Base-by-base conservation (phyloP, 2,797 vertebrate species). In the Thaleichthys pacificus region DNA sequence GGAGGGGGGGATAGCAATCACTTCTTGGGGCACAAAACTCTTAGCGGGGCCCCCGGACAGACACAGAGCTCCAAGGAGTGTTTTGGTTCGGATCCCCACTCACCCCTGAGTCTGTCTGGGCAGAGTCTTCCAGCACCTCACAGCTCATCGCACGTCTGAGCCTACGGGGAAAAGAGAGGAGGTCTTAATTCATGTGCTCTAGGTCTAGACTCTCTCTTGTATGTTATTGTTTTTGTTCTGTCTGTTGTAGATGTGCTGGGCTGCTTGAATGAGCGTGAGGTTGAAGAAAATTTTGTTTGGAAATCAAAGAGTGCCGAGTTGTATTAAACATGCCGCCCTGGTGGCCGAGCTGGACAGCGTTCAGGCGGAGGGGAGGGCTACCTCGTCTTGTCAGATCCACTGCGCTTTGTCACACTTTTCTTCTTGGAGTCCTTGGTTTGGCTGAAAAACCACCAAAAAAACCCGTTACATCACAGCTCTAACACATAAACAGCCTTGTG, bases 371-470 rank as follows among this genome's bases (percentile, higher is more conserved):
- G 3, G 42, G 42, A 47, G 0, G 42, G 42, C 24, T 60, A 93
- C 91, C 89, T 91, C 68, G 76, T 79, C 89, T 95, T 98, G 73
- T 95, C 94, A 1, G 88, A 72, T 6, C 88, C 92, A 1, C 70
- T 89, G 87, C 90, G 86, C 73, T 95, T 92, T 2, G 90, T 89
- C 68, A 91, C 56, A 4, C 85, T 75, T 81, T 92, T 95, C 89
- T 94, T 98, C 89, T 95, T 97, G 61, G 91, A 85, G 62, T 95
- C 95, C 88, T 94, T 97, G 78, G 89, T 85, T 72, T 95, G 93
- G 75, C 97, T 89, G 21, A 77, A 87, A 63, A 82, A 75, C 71
- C 70, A 75, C 71, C 70, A 71, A 9, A 35, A 24, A n/a, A 21
- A 66, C n/a, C n/a, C 30, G 60, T 8, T 26, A 17, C 14, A 68